Evolutionary conservation across 2,888 invertebrate species (phyloP), one percentile per base, ranked within the genome.

Genomic region (Eumerus sabulonum): DNA sequence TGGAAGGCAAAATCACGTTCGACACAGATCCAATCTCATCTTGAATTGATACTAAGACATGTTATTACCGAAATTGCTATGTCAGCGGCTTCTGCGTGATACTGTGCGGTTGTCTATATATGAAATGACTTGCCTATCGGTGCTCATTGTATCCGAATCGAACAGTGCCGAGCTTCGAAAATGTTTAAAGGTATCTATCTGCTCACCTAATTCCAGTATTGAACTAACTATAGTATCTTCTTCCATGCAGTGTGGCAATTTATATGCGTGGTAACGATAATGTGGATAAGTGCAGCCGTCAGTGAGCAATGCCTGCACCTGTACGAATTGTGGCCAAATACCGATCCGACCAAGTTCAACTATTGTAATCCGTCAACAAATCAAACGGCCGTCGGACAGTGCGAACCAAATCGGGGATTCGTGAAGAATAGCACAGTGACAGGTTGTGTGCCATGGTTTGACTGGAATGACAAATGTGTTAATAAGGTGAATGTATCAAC

Each of bases 381-480:
- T 73, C 72, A 70, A 9, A 44, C 82, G 4, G 27, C 82, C 1
- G 57, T 83, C 9, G 82, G 82, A 17, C 0, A 45, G 0, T 85
- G 85, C 44, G 68, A 76, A 0, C 4, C 45, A 0, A 51, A 72
- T 13, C 82, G 76, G 1, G 84, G 84, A 56, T 85, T 84, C 71
- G 82, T 85, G 14, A 82, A 68, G 19, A 85, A 85, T 60, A 36
- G 17, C 5, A 84, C 83, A 0, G 73, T 81, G 9, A 53, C 82
- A 5, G 85, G 85, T n/a, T 85, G 85, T 67, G 57, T 85, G 9
- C 83, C 83, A 0, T 18, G 77, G 77, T 3, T 7, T 0, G 57
- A 53, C 1, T 77, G 77, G 77, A 72, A 40, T 19, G 57, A 63
- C n/a, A 11, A 9, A 5, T 77, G 62, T 9, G 50, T 67, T 13